Base-by-base conservation (phyloP, 1,140 invertebrate species). In the Pseudomyrmex sp. region DNA sequence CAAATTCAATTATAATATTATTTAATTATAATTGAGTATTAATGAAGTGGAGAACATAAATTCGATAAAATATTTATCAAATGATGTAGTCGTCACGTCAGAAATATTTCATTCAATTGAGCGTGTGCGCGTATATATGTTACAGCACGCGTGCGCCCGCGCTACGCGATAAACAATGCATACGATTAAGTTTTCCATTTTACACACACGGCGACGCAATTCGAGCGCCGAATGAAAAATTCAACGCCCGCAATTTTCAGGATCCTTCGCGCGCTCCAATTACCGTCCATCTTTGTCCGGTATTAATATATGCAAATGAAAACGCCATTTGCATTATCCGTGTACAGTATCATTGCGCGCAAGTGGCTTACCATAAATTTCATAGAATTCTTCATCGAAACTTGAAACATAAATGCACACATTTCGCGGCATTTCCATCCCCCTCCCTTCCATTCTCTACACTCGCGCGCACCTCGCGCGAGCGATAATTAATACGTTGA, bases 151-250 rank as follows among this genome's bases (percentile, higher is more conserved):
- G 35, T 44, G 46, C 26, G 26, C 63, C 56, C 2, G 62, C 65
- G 52, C 26, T 12, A 4, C 20, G 18, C 23, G 66, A 59, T 80
- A 72, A 80, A 72, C 76, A 80, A 72, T 72, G 66, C 66, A 79
- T 68, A 79, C 76, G 65, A 79, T 79, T 79, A 72, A 70, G 76
- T 80, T 80, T 80, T 80, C 76, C 66, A 80, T 80, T 80, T 80
- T 35, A 35, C 35, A 35, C 35, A 23, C 76, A 26, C 76, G 20
- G 52, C 66, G 66, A 15, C 54, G 76, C 76, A 80, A 80, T 79
- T 79, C 66, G 76, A 48, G 66, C 54, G 35, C 5, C 35, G 54
- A 12, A 72, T 72, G 66, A 80, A 72, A 70, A 72, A 72, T 80
- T 80, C 66, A 70, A 15, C 66, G 54, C 1, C 15, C 35, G 44